Evolutionary conservation across 2,888 invertebrate species (phyloP).

Genomic region (Acleris holmiana): DNA sequence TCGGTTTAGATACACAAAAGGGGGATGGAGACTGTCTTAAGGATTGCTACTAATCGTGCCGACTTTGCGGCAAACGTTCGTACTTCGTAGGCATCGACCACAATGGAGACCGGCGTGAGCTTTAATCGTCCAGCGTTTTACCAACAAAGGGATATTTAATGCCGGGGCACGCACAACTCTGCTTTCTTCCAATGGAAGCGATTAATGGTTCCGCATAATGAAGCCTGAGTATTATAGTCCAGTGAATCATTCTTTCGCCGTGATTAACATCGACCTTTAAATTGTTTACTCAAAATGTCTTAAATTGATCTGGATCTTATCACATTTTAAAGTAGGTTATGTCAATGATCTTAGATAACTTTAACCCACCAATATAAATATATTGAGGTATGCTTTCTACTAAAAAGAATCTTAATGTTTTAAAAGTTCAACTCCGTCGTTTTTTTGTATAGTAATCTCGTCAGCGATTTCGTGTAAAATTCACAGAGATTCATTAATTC

Average conservation of each 20-base stretch:
- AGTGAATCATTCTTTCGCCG: constrained; percentile 17
- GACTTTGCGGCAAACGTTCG: constrained; percentile 53
- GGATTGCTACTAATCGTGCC: constrained; percentile 49
- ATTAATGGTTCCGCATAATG: constrained; percentile 52
- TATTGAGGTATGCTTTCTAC: not conserved
- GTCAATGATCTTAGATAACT: too few relatives aligned
- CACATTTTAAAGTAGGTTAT: too few relatives aligned
- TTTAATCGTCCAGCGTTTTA: constrained; percentile 68
- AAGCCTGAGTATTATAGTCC: constrained; percentile 28
- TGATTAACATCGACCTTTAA: constrained; percentile 19
- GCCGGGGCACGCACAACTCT: constrained; percentile 70
- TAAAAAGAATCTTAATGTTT: not conserved
- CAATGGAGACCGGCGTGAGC: constrained; percentile 58
- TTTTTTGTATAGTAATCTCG: constrained; percentile 1
- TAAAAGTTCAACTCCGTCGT: not conserved
- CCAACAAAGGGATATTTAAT: constrained; percentile 79
- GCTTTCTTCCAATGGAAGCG: constrained; percentile 61
- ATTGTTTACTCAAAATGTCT: not conserved
- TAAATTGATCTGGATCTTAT: too few relatives aligned
- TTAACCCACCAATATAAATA: too few relatives aligned
- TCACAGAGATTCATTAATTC: constrained; percentile 26
- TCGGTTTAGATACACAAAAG: constrained; percentile 31
- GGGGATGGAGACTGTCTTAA: constrained; percentile 41
- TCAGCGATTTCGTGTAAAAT: constrained; percentile 20
- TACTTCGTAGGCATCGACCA: constrained; percentile 58